Percentiles rank a stretch among this genome's conserved stretches.
These are phyloP conservation scores for Lonchura striata DNA, from an alignment of 2,113 vertebrate genomes.

Conservation along the genomic window DNA sequence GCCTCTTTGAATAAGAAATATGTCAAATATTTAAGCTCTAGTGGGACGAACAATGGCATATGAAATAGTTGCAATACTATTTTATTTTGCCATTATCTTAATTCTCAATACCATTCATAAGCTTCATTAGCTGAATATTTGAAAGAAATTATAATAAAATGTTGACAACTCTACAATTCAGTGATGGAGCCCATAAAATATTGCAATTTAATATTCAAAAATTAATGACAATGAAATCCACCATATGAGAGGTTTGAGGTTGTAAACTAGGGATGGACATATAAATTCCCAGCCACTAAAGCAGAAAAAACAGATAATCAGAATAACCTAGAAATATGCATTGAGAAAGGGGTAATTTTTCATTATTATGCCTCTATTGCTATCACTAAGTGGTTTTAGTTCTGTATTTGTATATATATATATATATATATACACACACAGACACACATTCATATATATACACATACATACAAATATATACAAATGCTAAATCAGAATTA, in stretches of 20 bases:
- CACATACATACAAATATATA: not conserved
- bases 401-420: not conserved
- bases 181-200: not conserved
- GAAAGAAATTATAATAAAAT: not conserved
- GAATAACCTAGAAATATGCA: not conserved
- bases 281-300: not conserved
- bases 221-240: not conserved
- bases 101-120: slow-evolving; percentile 14
- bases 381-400: not conserved
- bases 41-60: not conserved
- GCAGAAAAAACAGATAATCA: not conserved
- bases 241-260: not conserved
- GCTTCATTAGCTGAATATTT: not conserved
- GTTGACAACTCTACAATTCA: not conserved
- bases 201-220: not conserved
- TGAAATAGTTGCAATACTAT: not conserved
- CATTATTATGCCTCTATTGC: not conserved
- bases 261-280: not conserved
- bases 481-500: not conserved
- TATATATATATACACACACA: too few species aligned
- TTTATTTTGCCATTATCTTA: slow-evolving; percentile 14
- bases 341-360: not conserved
- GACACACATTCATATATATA: fast-evolving
- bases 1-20: not conserved
- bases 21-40: not conserved